phyloP scores from a whole-genome alignment of 2,113 vertebrate genomes.

The Pseudolaguvia tuberculata region DNA sequence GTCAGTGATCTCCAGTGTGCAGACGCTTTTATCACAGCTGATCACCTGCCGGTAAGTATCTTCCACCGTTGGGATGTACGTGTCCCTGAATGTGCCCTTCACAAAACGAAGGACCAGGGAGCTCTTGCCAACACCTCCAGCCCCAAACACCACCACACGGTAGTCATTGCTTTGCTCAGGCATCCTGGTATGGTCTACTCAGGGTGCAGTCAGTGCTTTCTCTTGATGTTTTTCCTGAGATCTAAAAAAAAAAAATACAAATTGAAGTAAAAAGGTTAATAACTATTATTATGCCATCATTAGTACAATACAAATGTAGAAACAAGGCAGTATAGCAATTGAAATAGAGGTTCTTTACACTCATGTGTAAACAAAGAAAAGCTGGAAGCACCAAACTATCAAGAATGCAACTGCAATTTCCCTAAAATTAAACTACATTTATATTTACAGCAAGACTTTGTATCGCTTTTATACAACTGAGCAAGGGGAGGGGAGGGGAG shows the following conservation, averaged over 20 bases:
- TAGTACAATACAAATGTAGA: not conserved
- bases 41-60: conserved; percentile 87
- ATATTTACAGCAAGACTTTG: too few relatives aligned
- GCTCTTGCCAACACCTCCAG: conserved; percentile 84
- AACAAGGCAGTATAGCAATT: not conserved
- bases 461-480: too few relatives aligned
- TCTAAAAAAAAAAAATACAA: conserved; percentile 40
- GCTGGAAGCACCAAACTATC: not conserved
- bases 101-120: conserved; percentile 84
- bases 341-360: not conserved
- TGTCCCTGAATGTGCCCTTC: conserved; percentile 83
- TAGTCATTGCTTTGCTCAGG: conserved; percentile 86
- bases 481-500: too few relatives aligned
- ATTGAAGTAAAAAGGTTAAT: not conserved
- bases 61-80: conserved; percentile 85
- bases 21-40: conserved; percentile 87
- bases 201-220: conserved; percentile 23
- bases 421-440: too few relatives aligned
- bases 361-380: not conserved
- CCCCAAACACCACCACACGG: conserved; percentile 82
- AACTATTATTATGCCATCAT: not conserved
- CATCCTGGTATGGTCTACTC: conserved; percentile 64
- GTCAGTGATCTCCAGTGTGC: conserved; percentile 86
- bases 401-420: not conserved
- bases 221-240: conserved; percentile 33